Evolutionary conservation across 2,113 vertebrate genomes (phyloP).

Genomic region (Sturnus vulgaris): DNA sequence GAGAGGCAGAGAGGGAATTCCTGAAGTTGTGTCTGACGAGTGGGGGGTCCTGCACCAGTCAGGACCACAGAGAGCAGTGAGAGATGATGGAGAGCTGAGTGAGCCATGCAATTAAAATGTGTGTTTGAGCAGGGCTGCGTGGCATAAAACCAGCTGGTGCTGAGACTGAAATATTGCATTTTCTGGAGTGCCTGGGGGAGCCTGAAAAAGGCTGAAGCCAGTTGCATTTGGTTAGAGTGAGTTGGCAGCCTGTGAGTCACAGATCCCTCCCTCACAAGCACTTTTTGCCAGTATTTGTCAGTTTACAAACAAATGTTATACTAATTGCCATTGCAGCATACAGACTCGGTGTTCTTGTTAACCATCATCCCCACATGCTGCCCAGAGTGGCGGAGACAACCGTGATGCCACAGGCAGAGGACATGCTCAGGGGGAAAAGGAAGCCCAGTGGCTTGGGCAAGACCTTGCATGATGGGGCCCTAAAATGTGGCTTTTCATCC

Average conservation of each 20-base stretch:
- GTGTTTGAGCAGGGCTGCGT: fast-evolving
- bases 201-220: not conserved
- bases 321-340: not conserved
- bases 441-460: not conserved
- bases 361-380: fast-evolving
- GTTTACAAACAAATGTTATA: not conserved
- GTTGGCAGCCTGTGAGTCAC: not conserved
- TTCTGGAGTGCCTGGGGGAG: not conserved
- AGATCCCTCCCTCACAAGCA: not conserved
- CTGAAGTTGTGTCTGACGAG: fast-evolving
- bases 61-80: fast-evolving
- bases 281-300: not conserved
- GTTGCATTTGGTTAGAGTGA: not conserved
- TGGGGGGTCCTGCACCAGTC: not conserved
- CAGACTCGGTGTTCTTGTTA: not conserved
- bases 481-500: not conserved
- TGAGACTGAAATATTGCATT: not conserved
- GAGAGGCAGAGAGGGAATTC: not conserved
- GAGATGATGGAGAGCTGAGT: fast-evolving
- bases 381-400: not conserved
- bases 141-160: not conserved
- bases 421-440: not conserved
- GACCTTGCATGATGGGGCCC: not conserved
- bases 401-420: not conserved
- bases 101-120: fast-evolving